Evolutionary conservation across 2,797 vertebrate genomes (phyloP).

Genomic region (Knipowitschia caucasica): DNA sequence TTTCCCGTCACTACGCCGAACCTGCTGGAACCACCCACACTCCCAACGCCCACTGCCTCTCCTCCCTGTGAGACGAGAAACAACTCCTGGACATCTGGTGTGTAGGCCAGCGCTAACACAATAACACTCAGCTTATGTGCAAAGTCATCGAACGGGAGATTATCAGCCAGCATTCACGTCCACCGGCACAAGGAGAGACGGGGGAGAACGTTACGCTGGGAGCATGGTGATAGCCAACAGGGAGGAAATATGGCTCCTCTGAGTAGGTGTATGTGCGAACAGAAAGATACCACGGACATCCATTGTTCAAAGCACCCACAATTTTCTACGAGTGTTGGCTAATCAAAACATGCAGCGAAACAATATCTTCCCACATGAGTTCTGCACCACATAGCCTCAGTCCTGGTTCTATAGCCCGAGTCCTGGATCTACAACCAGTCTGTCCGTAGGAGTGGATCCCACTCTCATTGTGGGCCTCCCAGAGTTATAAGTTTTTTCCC

Average conservation of each 20-base stretch:
- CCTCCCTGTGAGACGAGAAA: slow-evolving; percentile 38
- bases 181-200: slow-evolving; percentile 28
- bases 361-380: too few species aligned
- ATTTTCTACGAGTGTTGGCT: neutral
- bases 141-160: slow-evolving; percentile 39
- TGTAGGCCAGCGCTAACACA: slow-evolving; percentile 72
- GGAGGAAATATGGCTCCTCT: slow-evolving; percentile 17
- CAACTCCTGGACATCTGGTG: slow-evolving; percentile 72
- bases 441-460: too few species aligned
- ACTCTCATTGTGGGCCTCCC: too few species aligned
- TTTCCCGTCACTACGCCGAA: slow-evolving; percentile 57
- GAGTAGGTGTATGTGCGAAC: slow-evolving; percentile 10
- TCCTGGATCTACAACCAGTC: too few species aligned
- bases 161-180: slow-evolving; percentile 40
- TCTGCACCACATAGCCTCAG: too few species aligned
- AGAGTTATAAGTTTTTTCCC: too few species aligned
- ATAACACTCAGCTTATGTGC: slow-evolving; percentile 65
- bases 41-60: slow-evolving; percentile 50
- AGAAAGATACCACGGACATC: neutral
- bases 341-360: too few species aligned
- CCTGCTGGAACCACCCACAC: slow-evolving; percentile 64
- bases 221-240: slow-evolving; percentile 27
- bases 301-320: neutral
- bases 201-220: slow-evolving; percentile 18
- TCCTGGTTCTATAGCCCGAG: too few species aligned